Evolutionary conservation across 2,888 invertebrate genomes (phyloP).

Genomic region (Smittia sp.): DNA sequence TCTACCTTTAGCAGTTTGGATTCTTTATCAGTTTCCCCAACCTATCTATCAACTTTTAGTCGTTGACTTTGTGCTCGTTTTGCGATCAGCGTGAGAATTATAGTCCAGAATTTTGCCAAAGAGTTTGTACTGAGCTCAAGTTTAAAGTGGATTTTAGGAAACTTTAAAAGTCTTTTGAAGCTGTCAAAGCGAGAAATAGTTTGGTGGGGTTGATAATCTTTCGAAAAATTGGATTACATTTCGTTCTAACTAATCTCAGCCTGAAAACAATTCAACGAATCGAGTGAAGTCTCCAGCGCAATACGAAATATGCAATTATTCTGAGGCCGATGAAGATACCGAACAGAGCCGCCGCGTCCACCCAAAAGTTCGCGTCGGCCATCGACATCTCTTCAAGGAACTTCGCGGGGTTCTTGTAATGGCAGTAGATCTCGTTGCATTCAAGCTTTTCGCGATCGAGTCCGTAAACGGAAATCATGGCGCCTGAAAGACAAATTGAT

Average conservation of each 20-base stretch:
- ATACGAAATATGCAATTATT: constrained; percentile 75
- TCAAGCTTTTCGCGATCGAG: constrained; percentile 75
- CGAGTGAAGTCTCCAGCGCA: constrained; percentile 73
- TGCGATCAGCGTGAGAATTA: too few relatives aligned
- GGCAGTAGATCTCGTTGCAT: constrained; percentile 80
- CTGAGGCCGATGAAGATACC: constrained; percentile 77
- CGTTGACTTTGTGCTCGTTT: too few relatives aligned
- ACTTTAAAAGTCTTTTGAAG: too few relatives aligned
- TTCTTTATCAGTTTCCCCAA: too few relatives aligned
- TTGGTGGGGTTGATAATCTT: too few relatives aligned
- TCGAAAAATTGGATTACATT: neutral
- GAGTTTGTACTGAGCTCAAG: too few relatives aligned
- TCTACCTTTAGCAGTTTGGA: too few relatives aligned
- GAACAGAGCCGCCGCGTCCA: constrained; percentile 78
- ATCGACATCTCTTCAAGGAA: constrained; percentile 84
- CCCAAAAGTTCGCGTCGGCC: constrained; percentile 73
- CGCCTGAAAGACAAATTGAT: constrained; percentile 53
- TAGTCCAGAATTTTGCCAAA: too few relatives aligned
- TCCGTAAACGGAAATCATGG: constrained; percentile 89
- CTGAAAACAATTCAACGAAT: constrained; percentile 52
- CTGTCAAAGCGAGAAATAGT: too few relatives aligned
- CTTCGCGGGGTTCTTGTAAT: constrained; percentile 74
- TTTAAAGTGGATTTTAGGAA: too few relatives aligned
- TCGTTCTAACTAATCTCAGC: neutral
- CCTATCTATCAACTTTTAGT: too few relatives aligned